These are phyloP conservation scores for Acanthochromis polyacanthus DNA, from an alignment of 2,113 vertebrate species.

Conservation along the genomic window DNA sequence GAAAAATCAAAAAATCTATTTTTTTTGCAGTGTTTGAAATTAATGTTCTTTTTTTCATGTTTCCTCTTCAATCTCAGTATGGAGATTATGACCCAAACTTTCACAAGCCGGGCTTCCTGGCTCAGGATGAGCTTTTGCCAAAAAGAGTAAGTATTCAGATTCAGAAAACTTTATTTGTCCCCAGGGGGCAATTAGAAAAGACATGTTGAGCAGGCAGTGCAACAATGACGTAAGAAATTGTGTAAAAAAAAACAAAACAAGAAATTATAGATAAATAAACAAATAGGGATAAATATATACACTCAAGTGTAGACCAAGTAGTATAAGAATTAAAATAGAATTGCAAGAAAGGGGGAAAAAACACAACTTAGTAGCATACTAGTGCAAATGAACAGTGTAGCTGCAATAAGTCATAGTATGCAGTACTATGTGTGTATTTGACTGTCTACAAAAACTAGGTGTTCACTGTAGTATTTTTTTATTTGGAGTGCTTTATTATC, in stretches of 20 bases:
- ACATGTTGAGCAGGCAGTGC: no score
- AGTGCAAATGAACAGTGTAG: no score
- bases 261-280: no score
- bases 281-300: no score
- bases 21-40: not conserved
- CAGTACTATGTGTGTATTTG: not conserved
- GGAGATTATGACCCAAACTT: conserved; percentile 93
- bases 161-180: no score
- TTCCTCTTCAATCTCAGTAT: conserved; percentile 78
- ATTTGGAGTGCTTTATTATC: not conserved
- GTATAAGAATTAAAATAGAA: no score
- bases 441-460: not conserved
- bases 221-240: no score
- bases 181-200: no score
- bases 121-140: conserved; percentile 91
- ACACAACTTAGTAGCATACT: no score
- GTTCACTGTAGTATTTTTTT: not conserved
- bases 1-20: not conserved
- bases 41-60: not conserved
- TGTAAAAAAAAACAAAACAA: no score
- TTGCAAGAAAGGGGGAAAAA: no score
- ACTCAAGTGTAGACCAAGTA: no score
- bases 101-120: conserved; percentile 91
- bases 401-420: not conserved
- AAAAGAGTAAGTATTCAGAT: conserved; percentile 87